These are phyloP conservation scores for Drosophila burlai DNA, from an alignment of 1,140 invertebrate species.

Conservation along the genomic window DNA sequence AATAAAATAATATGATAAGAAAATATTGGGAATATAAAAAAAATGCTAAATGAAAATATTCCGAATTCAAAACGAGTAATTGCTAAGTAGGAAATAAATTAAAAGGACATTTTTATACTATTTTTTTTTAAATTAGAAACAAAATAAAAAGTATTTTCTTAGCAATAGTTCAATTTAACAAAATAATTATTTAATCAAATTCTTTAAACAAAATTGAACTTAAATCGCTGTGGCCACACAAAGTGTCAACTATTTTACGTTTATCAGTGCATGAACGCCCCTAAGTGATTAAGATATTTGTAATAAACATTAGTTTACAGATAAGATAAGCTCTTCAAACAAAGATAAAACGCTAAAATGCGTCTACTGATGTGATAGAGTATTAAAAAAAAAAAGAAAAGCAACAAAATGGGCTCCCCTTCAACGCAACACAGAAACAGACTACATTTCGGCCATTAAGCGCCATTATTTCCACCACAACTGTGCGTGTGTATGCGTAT, in stretches of 20 bases:
- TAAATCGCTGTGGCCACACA: neutral
- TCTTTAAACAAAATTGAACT: neutral
- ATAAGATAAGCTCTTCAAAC: conserved; percentile 35
- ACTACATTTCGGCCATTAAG: conserved; percentile 21
- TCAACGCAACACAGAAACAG: conserved; percentile 18
- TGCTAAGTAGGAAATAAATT: too few species aligned
- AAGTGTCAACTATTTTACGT: neutral
- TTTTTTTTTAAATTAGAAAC: too few species aligned
- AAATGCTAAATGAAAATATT: too few species aligned
- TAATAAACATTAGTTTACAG: conserved; percentile 26
- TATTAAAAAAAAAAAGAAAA: neutral
- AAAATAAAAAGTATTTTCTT: too few species aligned
- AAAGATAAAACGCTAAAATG: conserved; percentile 23
- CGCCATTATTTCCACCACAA: conserved; percentile 39
- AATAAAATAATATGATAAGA: neutral
- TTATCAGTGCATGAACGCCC: conserved; percentile 15
- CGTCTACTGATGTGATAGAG: conserved; percentile 3
- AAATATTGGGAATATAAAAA: neutral
- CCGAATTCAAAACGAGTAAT: too few species aligned
- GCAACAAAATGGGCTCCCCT: conserved; percentile 4
- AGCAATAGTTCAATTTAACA: neutral
- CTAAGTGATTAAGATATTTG: conserved; percentile 18
- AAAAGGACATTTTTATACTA: too few species aligned
- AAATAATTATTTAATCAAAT: neutral
- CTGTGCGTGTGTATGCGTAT: conserved; percentile 30